Evolutionary conservation across 2,113 vertebrate species (phyloP).

Genomic region (Herpailurus yagouaroundi): DNA sequence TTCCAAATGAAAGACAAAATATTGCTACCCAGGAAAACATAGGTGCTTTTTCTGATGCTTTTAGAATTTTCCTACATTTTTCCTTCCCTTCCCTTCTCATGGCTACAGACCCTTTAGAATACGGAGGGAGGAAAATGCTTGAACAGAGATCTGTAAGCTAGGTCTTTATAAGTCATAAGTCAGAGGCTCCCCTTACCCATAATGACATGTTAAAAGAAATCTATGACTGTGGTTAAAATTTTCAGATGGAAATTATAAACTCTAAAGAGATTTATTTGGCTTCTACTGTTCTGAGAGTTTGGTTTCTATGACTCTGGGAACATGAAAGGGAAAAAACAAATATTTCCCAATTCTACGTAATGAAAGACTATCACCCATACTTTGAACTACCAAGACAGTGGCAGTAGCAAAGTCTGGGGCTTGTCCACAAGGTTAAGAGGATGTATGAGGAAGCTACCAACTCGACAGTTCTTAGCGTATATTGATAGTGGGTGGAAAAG

Average conservation of each 20-base stretch:
- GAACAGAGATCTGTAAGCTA: neutral
- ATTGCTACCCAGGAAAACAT: neutral
- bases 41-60: neutral
- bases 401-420: neutral
- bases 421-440: neutral
- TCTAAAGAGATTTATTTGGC: neutral
- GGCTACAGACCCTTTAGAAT: neutral
- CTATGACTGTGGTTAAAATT: neutral
- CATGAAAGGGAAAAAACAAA: slow-evolving; percentile 16
- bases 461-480: neutral
- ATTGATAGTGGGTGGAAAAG: neutral
- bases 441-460: neutral
- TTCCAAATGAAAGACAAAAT: neutral
- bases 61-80: neutral
- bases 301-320: neutral
- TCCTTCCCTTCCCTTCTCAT: neutral
- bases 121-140: neutral
- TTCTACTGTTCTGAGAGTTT: neutral
- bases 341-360: neutral
- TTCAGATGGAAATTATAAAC: slow-evolving; percentile 23
- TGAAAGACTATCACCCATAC: neutral
- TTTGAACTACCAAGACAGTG: neutral
- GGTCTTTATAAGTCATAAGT: neutral
- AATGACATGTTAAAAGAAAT: slow-evolving; percentile 18
- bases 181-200: neutral